A percentile compares a stretch with the other conserved stretches of the same genome.
Evolutionary conservation across 2,888 invertebrate species (phyloP).

Genomic region (Baccha elongata): DNA sequence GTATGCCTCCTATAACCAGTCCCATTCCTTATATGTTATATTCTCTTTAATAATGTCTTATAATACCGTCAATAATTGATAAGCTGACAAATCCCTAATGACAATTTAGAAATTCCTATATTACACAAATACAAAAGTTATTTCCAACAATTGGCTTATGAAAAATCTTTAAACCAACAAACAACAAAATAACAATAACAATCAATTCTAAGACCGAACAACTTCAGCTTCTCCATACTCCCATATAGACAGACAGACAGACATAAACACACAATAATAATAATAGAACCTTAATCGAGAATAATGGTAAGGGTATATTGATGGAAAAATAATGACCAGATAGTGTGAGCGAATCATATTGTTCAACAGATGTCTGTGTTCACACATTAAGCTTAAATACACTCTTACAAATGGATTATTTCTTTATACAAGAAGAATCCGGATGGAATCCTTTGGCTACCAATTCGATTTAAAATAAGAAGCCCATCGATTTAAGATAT

Average conservation of each 20-base stretch:
- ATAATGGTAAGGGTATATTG: conserved; percentile 11
- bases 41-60: too few relatives aligned
- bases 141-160: background rate
- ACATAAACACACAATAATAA: background rate
- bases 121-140: background rate
- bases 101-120: background rate
- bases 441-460: too few relatives aligned
- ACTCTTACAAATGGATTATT: conserved; percentile 19
- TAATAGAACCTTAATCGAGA: conserved; percentile 16
- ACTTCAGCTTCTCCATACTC: background rate
- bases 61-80: too few relatives aligned
- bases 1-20: too few relatives aligned
- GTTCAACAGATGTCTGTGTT: conserved; percentile 49
- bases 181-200: background rate
- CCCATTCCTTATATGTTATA: too few relatives aligned
- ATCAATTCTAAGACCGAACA: background rate
- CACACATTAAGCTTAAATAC: conserved; percentile 48
- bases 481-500: conserved; percentile 20
- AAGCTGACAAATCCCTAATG: background rate
- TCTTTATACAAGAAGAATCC: background rate
- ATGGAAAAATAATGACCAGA: conserved; percentile 56
- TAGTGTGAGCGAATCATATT: conserved; percentile 41
- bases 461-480: conserved; percentile 14
- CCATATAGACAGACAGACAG: background rate
- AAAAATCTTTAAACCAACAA: background rate